These are phyloP conservation scores for Sardinella longiceps DNA, from an alignment of 2,797 vertebrate genomes.

Conservation along the genomic window DNA sequence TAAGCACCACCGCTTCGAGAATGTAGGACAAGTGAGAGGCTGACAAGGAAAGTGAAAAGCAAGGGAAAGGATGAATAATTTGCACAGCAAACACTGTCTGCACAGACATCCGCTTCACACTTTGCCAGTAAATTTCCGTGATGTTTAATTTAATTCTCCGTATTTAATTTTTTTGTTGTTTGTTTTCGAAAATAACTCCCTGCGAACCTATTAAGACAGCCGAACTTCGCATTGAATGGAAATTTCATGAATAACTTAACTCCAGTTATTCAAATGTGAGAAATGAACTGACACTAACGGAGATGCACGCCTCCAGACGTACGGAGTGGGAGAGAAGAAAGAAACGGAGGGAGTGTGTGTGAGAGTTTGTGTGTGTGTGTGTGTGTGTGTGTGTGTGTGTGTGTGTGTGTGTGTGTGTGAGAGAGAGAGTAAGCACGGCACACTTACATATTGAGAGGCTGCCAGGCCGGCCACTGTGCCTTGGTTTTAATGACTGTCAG, in stretches of 20 bases:
- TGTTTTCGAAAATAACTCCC: not conserved
- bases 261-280: not conserved
- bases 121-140: not conserved
- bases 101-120: not conserved
- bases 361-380: not conserved
- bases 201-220: not conserved
- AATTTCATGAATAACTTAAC: conserved; percentile 10
- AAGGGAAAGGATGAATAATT: not conserved
- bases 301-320: not conserved
- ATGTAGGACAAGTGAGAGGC: not conserved
- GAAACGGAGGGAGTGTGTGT: not conserved
- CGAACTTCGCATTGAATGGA: not conserved
- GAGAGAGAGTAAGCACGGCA: not conserved
- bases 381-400: not conserved
- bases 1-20: not conserved
- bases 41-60: not conserved
- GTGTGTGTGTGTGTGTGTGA: not conserved
- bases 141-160: not conserved
- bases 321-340: not conserved
- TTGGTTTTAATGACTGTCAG: conserved; percentile 98
- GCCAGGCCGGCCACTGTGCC: conserved; percentile 98
- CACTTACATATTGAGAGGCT: conserved; percentile 98
- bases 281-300: not conserved
- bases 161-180: not conserved
- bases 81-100: not conserved